Conservation (phyloP, 2,888 invertebrate genomes). For the Alcis repandata region DNA sequence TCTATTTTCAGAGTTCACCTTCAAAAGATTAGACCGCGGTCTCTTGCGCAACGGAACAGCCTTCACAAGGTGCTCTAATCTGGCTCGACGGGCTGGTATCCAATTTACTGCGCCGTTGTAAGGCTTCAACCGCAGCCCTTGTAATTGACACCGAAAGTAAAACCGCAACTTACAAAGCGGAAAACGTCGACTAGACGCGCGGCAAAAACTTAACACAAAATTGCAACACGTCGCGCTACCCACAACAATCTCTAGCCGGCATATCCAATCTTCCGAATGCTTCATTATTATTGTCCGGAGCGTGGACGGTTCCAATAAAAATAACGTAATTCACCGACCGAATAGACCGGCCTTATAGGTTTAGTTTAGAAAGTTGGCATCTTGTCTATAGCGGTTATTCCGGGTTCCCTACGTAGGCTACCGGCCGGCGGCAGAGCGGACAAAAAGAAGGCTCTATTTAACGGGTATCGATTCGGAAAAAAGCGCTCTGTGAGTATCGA, state of each 20-base stretch:
- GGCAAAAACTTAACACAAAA: constrained; percentile 67
- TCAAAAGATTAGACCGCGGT: constrained; percentile 59
- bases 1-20: constrained; percentile 62
- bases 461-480: constrained; percentile 76
- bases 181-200: constrained; percentile 64
- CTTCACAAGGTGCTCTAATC: constrained; percentile 78
- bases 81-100: constrained; percentile 77
- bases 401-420: constrained; percentile 77
- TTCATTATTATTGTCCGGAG: constrained; percentile 72
- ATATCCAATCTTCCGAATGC: constrained; percentile 74
- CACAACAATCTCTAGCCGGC: constrained; percentile 57
- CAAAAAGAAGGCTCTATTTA: constrained; percentile 82
- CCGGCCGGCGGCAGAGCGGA: constrained; percentile 65
- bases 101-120: constrained; percentile 77
- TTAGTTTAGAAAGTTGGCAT: constrained; percentile 85
- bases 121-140: constrained; percentile 79
- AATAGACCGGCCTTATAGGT: constrained; percentile 73
- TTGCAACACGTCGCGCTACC: constrained; percentile 64
- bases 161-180: constrained; percentile 73
- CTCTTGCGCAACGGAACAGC: constrained; percentile 69
- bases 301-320: constrained; percentile 74
- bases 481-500: constrained; percentile 72
- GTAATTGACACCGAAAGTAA: constrained; percentile 81
- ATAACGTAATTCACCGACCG: constrained; percentile 78
- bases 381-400: constrained; percentile 82